These are phyloP conservation scores for Bovichtus variegatus DNA, from an alignment of 2,797 vertebrate genomes.

Conservation along the genomic window DNA sequence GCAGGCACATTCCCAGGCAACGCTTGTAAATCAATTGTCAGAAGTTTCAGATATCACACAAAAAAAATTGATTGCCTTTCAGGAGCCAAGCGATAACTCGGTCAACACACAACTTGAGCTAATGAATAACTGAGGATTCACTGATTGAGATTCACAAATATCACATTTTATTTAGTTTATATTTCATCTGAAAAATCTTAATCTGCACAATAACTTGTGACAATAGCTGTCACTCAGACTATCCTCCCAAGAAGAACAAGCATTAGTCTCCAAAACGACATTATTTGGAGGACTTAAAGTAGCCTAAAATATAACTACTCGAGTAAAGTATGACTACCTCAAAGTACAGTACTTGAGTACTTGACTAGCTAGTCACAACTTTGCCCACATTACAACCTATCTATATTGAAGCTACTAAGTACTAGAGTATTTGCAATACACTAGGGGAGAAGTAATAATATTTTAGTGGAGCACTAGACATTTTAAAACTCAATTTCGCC, in stretches of 20 bases:
- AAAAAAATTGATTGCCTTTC: constrained; percentile 34
- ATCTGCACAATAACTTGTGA: no score
- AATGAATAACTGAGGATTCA: constrained; percentile 33
- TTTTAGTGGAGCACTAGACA: neutral
- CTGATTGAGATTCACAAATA: constrained; percentile 27
- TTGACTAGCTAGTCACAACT: no score
- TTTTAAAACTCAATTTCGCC: neutral
- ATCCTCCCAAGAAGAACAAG: no score
- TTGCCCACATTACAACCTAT: neutral
- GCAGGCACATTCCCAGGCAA: constrained; percentile 29
- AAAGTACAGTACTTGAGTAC: neutral
- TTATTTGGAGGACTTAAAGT: neutral
- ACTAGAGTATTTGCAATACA: neutral
- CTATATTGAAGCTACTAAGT: neutral
- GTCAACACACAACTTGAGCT: constrained; percentile 26
- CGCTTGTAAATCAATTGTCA: constrained; percentile 40
- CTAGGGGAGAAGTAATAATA: neutral
- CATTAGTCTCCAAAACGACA: no score
- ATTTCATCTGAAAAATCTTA: no score
- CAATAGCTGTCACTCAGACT: no score
- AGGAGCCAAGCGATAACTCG: neutral
- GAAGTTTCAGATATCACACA: constrained; percentile 51
- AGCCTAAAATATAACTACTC: neutral
- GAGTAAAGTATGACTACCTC: neutral
- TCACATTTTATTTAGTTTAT: no score